Conservation (phyloP, 2,113 vertebrate species). For the Cryptoleucopteryx plumbea region DNA sequence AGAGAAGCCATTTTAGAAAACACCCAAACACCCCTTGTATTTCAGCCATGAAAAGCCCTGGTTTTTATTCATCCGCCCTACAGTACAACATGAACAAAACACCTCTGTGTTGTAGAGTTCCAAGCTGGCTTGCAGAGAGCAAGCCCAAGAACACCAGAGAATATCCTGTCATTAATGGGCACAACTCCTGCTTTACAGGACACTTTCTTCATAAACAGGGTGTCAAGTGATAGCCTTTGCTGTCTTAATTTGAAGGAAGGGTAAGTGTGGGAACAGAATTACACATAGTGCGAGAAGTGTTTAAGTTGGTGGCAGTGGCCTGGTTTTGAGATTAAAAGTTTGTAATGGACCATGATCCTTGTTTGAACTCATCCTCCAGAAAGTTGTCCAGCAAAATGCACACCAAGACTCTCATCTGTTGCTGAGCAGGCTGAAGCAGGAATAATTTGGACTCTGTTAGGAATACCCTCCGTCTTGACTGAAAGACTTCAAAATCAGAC, state of each 20-base stretch:
- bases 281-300: not conserved
- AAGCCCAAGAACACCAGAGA: rapidly evolving
- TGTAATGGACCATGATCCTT: not conserved
- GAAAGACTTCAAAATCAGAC: not conserved
- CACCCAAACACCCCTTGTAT: not conserved
- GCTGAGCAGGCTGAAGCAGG: not conserved
- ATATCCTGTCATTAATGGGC: not conserved
- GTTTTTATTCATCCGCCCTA: not conserved
- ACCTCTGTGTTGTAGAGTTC: not conserved
- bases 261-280: not conserved
- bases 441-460: not conserved
- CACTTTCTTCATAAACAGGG: not conserved
- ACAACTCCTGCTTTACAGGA: not conserved
- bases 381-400: not conserved
- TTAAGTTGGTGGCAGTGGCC: not conserved
- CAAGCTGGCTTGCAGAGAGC: not conserved
- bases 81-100: not conserved
- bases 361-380: not conserved
- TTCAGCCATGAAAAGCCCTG: not conserved
- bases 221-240: not conserved
- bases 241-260: not conserved
- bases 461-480: not conserved
- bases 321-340: not conserved
- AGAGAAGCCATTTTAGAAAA: not conserved
- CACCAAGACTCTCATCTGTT: not conserved